Conservation (phyloP, 2,113 vertebrate species). For the Ciconia boyciana region DNA sequence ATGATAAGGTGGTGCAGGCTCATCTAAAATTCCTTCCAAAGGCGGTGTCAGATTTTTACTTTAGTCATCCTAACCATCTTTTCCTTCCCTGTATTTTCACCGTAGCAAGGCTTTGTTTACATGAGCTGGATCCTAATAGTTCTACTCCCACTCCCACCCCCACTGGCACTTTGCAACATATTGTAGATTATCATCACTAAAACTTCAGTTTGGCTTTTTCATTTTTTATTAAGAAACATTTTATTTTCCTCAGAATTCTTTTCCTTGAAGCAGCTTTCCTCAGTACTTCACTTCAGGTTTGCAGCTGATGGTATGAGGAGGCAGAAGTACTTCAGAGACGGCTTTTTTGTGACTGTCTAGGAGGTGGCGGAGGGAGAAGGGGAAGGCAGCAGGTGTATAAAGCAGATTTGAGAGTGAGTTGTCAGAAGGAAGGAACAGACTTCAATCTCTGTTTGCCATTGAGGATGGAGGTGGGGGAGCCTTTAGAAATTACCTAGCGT, state of each 20-base stretch:
- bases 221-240: background rate
- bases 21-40: constrained; percentile 36
- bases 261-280: background rate
- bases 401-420: background rate
- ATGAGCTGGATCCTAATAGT: constrained; percentile 5
- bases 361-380: background rate
- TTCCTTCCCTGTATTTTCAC: constrained; percentile 36
- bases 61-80: constrained; percentile 49
- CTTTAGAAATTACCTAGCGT: background rate
- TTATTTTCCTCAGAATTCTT: background rate
- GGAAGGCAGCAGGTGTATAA: background rate
- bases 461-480: background rate
- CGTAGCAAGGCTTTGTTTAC: constrained; percentile 32
- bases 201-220: background rate
- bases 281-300: background rate
- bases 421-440: background rate
- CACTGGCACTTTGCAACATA: background rate
- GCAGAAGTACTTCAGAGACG: background rate
- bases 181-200: constrained; percentile 22
- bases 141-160: background rate
- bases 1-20: constrained; percentile 48
- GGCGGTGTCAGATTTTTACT: constrained; percentile 26
- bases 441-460: background rate
- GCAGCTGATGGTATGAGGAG: background rate
- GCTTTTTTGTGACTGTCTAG: background rate